Base-by-base conservation (phyloP, 2,113 vertebrate species). In the Noturus placidus region DNA sequence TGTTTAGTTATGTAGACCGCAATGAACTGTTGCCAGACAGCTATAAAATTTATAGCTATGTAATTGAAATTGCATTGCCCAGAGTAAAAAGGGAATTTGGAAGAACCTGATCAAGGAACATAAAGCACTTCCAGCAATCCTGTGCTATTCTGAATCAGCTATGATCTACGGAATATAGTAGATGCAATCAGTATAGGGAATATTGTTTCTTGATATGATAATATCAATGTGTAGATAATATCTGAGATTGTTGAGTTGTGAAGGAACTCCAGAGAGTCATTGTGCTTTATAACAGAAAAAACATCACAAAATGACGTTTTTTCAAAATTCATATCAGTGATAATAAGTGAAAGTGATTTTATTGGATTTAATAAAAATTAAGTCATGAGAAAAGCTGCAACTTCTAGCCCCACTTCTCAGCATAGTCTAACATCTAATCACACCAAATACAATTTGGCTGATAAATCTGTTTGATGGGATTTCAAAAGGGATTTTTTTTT, bases 21-120 rank as follows among this genome's bases (percentile, higher is more conserved):
- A 91, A 88, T 89, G 76, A 88, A 91, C 88, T 87, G 89, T 70
- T 85, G 81, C 83, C 69, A 38, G 82, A 86, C 82, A 87, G 63
- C 86, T 90, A 87, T 65, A 33, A 84, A 89, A 89, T 89, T 90
- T 81, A 89, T 87, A 90, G 11, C 35, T 17, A 84, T 38, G 46
- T 85, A 90, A 87, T 85, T 70, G 83, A 82, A 79, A 83, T 35
- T 27, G 19, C 25, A 59, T 84, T 88, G 76, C 72, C 70, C 72
- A 89, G 80, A 78, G 69, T 63, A 50, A 15, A 35, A 35, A 19
- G 63, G 27, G 72, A 38, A 74, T 78, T 78, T 82, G 5, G n/a
- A 38, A 82, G 65, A 74, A 59, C 54, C 77, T 69, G 38, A 57
- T 81, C 56, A 27, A 57, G 46, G 27, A 77, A 56, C 15, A 54